These are phyloP conservation scores for Allobates femoralis DNA, from an alignment of 2,797 vertebrate species.

Conservation along the genomic window DNA sequence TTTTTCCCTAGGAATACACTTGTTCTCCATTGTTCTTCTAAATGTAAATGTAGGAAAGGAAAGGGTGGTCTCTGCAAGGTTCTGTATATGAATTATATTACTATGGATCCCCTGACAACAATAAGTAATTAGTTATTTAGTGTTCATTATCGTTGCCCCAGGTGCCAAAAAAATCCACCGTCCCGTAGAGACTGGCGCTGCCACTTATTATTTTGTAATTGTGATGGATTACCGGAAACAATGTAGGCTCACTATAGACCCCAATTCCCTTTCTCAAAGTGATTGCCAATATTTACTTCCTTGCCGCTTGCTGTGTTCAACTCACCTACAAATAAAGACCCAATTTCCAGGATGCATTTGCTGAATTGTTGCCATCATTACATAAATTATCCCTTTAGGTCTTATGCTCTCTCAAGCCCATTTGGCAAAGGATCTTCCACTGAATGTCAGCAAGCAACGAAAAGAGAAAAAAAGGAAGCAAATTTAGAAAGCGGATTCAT, in stretches of 20 bases:
- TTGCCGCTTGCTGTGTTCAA: background rate
- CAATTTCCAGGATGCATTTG: constrained; percentile 49
- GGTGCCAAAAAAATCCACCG: background rate
- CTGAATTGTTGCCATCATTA: constrained; percentile 53
- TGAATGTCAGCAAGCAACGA: constrained; percentile 16
- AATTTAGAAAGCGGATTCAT: constrained; percentile 47
- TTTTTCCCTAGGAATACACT: background rate
- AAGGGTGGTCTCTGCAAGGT: background rate
- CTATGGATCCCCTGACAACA: background rate
- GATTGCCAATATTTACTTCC: constrained; percentile 14
- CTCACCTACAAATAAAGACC: constrained; percentile 30
- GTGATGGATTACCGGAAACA: constrained; percentile 6
- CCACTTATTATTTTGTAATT: constrained; percentile 19
- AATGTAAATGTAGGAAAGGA: background rate
- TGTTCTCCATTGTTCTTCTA: background rate
- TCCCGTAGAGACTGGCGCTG: background rate
- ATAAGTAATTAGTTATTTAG: constrained; percentile 23
- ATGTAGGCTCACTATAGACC: background rate
- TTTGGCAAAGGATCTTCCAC: constrained; percentile 45
- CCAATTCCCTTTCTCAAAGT: background rate
- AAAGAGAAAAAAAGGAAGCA: constrained; percentile 38
- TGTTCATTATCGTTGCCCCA: constrained; percentile 13
- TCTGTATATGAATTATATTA: background rate
- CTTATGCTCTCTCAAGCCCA: background rate
- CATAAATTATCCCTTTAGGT: constrained; percentile 45